Base-by-base conservation (phyloP, 92 coral and sea anemone genomes). In the Palythoa heliodiscus region DNA sequence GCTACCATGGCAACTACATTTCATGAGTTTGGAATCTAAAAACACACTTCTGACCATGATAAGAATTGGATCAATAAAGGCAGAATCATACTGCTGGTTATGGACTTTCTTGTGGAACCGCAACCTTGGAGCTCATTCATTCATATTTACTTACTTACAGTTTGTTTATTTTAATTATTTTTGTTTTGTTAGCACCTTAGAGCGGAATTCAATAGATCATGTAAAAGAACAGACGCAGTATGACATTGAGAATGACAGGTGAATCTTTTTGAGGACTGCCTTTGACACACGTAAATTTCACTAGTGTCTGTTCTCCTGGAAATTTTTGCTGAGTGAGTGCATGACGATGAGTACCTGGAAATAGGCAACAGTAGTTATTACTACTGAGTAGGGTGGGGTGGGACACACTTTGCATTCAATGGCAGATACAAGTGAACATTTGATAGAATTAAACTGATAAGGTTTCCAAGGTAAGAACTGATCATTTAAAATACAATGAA, bases 151-250 rank as follows among this genome's bases (percentile, higher is more conserved):
- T 57, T 78, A 78, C 71, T 78, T 63, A 80, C 43, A 23, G 39
- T 70, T 63, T 80, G 73, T 47, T 80, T 64, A 20, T 80, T 66
- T 80, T 14, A 43, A 63, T 66, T 80, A 16, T 63, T 80, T 64
- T 66, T 61, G 23, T 80, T 66, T 80, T 80, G 74, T 43, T 80
- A 80, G 84, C 84, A 64, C 84, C 84, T 80, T 80, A 64, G 84
- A 80, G 84, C 84, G 73, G 84, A 80, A 80, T 80, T 80, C 84
- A 80, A 80, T 80, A 64, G 84, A 68, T 80, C 84, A 66, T 80
- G 84, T 80, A 80, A 80, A 22, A 67, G 84, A 80, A 23, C 84
- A 63, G 73, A 80, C n/a, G 74, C 84, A 66, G 73, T 24, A 80
- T 80, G 84, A 80, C 84, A 66, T 64, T 20, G 84, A 80, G 73